Evolutionary conservation across 1,140 invertebrate genomes (phyloP), one percentile per base, ranked within the genome.

Genomic region (Oncopodura yosiiana): DNA sequence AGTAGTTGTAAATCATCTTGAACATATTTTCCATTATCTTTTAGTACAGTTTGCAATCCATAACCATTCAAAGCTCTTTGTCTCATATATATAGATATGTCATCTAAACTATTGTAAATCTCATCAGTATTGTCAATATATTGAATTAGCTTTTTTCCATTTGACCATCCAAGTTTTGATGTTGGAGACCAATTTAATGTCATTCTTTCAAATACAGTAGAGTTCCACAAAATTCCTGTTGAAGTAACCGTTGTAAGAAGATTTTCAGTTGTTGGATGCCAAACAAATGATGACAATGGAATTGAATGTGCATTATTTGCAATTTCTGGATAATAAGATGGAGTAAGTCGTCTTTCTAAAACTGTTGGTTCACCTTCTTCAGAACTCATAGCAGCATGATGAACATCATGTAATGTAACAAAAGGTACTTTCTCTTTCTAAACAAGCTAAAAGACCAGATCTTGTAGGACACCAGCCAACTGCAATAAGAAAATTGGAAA

Each of bases 201-300:
- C 61, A 89, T 87, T 65, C 86, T 76, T 70, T 91, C 86, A 67
- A 79, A 81, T 39, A 90, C 81, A 14, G 75, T 79, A 62, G 82
- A 81, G 73, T 89, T 86, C 3, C 72, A 75, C 2, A 74, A 52
- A 2, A 43, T 63, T 75, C 78, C 81, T 69, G 74, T 75, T 36
- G 77, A 67, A 19, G 79, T 76, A 49, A 84, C 78, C 2, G 80
- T 79, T 45, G 91, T 70, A 42, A 91, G 71, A 48, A 85, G 70
- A 67, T 86, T 87, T 67, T 84, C 80, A 65, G 86, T 78, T 27
- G 70, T 74, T 2, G 83, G 84, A 75, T 93, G 87, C 86, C 87
- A 92, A 34, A 80, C 78, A 71, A 88, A 90, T 54, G 86, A 82
- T 8, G 81, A 76, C 4, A 86, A 30, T 2, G 38, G 19, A 11